These are phyloP conservation scores for Drosophila prolongata DNA, from an alignment of 2,888 invertebrate genomes.

Conservation along the genomic window DNA sequence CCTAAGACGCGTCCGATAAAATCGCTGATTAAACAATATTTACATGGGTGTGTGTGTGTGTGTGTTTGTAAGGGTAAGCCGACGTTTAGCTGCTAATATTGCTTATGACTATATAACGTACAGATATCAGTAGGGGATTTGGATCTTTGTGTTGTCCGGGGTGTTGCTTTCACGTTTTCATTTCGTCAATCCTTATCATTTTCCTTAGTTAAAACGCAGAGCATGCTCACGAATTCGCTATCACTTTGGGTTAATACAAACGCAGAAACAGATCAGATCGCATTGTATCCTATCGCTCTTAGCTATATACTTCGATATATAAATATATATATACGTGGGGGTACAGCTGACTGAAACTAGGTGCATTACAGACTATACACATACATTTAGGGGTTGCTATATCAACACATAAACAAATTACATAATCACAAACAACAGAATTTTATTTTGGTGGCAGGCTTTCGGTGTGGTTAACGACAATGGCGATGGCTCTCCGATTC, in stretches of 20 bases:
- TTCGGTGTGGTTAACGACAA: conserved; percentile 46
- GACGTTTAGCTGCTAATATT: conserved; percentile 72
- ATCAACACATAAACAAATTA: conserved; percentile 48
- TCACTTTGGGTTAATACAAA: conserved; percentile 55
- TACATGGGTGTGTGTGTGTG: conserved; percentile 39
- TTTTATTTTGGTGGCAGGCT: conserved; percentile 73
- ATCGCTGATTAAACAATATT: conserved; percentile 61
- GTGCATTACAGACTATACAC: conserved; percentile 42
- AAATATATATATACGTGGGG: conserved; percentile 17
- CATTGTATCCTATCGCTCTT: conserved; percentile 8
- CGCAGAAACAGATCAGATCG: conserved; percentile 12
- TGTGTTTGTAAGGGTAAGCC: conserved; percentile 29
- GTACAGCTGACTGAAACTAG: conserved; percentile 26
- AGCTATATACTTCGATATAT: conserved; percentile 18
- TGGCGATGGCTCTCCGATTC: conserved; percentile 20
- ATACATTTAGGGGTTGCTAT: conserved; percentile 32
- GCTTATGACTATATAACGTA: conserved; percentile 78
- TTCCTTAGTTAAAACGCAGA: conserved; percentile 66
- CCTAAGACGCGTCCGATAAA: conserved; percentile 66
- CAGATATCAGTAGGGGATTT: conserved; percentile 73
- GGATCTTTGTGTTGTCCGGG: conserved; percentile 61
- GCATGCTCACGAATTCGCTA: conserved; percentile 70
- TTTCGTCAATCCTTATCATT: conserved; percentile 16
- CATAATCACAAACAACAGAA: conserved; percentile 58
- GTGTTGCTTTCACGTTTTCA: conserved; percentile 6